These are phyloP conservation scores for Malurus elegans DNA, from an alignment of 2,113 vertebrate species.

Conservation along the genomic window DNA sequence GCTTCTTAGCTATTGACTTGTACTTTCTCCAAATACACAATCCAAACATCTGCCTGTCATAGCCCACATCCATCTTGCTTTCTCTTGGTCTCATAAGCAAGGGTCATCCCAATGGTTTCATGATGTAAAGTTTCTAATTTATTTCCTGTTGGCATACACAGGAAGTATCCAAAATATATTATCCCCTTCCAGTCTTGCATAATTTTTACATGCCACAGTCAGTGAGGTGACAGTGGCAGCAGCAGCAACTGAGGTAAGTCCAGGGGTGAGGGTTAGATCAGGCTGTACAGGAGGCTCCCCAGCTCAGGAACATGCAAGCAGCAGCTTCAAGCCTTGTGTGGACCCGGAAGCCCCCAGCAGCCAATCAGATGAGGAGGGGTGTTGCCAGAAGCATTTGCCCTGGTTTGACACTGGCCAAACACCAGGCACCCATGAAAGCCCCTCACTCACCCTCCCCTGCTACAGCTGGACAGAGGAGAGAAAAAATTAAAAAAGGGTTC, in stretches of 20 bases:
- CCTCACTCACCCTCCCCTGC: background rate
- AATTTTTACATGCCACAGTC: background rate
- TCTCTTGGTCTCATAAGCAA: background rate
- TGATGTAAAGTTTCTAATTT: background rate
- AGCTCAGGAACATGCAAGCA: background rate
- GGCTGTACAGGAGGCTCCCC: no score
- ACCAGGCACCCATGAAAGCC: background rate
- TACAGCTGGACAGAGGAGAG: no score
- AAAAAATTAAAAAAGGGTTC: no score
- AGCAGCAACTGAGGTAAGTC: background rate
- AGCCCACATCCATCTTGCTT: background rate
- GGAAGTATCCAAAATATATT: background rate
- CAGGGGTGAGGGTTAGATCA: background rate
- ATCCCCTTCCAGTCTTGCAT: background rate
- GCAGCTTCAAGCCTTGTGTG: background rate
- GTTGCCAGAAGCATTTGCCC: background rate
- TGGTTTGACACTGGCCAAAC: background rate
- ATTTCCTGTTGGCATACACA: background rate
- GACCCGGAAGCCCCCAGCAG: background rate
- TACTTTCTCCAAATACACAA: background rate
- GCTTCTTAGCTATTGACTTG: background rate
- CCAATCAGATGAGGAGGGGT: background rate
- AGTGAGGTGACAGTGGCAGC: background rate
- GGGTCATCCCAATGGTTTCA: background rate
- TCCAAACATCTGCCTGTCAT: background rate